Percentiles rank a stretch among this genome's conserved stretches.
Conservation (phyloP, 2,888 invertebrate genomes). For the Halocaridina rubra region DNA sequence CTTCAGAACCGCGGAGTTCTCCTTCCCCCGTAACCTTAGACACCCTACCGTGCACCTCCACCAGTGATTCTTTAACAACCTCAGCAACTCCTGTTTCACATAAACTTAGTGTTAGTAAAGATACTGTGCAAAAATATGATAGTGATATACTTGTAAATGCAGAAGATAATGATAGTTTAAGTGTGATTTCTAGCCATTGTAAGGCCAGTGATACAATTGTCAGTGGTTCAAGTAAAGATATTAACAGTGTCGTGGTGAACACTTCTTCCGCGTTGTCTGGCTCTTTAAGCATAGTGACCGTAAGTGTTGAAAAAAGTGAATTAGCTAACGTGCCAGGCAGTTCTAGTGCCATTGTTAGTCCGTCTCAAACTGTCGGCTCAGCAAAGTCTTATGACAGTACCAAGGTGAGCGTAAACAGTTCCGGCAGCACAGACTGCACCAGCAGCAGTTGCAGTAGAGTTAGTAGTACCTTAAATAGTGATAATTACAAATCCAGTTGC, state of each 20-base stretch:
- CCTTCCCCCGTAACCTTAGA: no score
- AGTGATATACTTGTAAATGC: slow-evolving; percentile 17
- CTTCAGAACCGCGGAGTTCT: neutral
- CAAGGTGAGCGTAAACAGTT: slow-evolving; percentile 10
- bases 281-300: neutral
- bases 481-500: neutral
- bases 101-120: slow-evolving; percentile 1
- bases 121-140: neutral
- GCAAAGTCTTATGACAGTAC: slow-evolving; percentile 15
- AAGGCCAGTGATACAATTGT: neutral
- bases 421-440: neutral
- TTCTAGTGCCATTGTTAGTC: slow-evolving; percentile 25
- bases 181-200: slow-evolving; percentile 17
- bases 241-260: slow-evolving; percentile 31
- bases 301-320: slow-evolving; percentile 11
- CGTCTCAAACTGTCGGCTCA: neutral
- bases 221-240: slow-evolving; percentile 5
- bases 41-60: neutral
- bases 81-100: neutral
- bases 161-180: slow-evolving; percentile 9
- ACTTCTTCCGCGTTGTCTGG: slow-evolving; percentile 13
- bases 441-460: no score
- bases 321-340: slow-evolving; percentile 15
- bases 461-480: no score
- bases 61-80: neutral